Conservation (phyloP, 2,797 vertebrate genomes). For the Vespertilio murinus region DNA sequence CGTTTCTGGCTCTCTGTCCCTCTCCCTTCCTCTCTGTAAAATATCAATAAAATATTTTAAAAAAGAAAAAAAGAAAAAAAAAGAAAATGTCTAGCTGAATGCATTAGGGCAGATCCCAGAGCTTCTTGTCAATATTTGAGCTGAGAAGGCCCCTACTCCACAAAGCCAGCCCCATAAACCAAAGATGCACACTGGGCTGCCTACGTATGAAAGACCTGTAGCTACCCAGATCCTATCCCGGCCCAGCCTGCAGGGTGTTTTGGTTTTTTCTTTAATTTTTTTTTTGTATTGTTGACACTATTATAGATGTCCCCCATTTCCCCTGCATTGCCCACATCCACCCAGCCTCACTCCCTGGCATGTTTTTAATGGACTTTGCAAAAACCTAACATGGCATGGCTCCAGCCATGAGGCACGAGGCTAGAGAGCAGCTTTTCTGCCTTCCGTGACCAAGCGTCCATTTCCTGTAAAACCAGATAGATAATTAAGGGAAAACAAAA, state of each 20-base stretch:
- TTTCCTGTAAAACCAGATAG: constrained; percentile 58
- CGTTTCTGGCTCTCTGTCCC: too few species aligned
- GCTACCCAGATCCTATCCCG: not conserved
- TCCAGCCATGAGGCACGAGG: not conserved
- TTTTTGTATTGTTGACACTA: not conserved
- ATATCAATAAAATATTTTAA: too few species aligned
- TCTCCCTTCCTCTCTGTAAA: too few species aligned
- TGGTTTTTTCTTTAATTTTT: not conserved
- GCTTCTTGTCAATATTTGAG: not conserved
- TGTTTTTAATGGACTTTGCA: constrained; percentile 1
- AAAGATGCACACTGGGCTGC: not conserved
- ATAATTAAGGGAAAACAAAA: constrained; percentile 63
- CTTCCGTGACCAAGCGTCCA: constrained; percentile 45
- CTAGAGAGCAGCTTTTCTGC: constrained; percentile 37
- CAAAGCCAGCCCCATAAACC: not conserved
- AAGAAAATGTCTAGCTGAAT: not conserved
- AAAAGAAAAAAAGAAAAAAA: too few species aligned
- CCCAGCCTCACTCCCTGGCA: not conserved
- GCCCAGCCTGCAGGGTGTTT: not conserved
- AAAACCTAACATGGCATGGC: not conserved
- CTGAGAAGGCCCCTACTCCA: not conserved
- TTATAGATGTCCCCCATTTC: not conserved
- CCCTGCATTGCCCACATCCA: not conserved
- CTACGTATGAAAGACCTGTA: not conserved
- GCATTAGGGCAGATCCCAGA: not conserved